Conservation (phyloP, 2,888 invertebrate genomes). For the Brenthis daphne region DNA sequence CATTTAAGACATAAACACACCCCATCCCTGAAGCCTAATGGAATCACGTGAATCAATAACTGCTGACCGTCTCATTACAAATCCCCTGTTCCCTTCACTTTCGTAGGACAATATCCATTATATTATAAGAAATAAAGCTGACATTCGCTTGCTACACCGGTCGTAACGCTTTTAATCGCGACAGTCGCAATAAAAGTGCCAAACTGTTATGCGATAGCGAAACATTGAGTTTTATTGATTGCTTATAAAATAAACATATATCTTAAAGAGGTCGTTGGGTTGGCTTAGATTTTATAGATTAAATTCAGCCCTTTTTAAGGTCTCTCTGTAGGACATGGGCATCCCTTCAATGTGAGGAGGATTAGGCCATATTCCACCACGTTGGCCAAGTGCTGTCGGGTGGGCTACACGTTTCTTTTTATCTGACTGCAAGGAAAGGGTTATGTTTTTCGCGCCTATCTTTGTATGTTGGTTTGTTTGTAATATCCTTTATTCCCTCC, state of each 20-base stretch:
- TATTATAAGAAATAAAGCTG: slow-evolving; percentile 34
- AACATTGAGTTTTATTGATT: slow-evolving; percentile 67
- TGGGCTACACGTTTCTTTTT: no score
- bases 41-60: slow-evolving; percentile 77
- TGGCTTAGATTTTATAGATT: neutral
- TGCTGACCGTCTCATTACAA: slow-evolving; percentile 78
- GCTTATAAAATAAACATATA: slow-evolving; percentile 58
- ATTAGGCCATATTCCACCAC: no score
- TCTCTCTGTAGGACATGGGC: no score
- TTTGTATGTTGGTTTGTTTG: no score
- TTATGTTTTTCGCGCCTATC: no score
- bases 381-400: no score
- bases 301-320: neutral
- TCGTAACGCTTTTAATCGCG: slow-evolving; percentile 59
- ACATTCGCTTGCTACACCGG: slow-evolving; percentile 38
- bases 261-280: slow-evolving; percentile 24
- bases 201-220: slow-evolving; percentile 65
- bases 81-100: slow-evolving; percentile 65
- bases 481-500: no score
- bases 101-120: slow-evolving; percentile 31
- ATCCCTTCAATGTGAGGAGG: no score
- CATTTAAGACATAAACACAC: slow-evolving; percentile 16
- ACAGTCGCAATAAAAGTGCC: slow-evolving; percentile 64
- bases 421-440: no score
- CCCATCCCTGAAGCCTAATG: slow-evolving; percentile 53